Percentiles rank a stretch among this genome's conserved stretches.
These are phyloP conservation scores for Emesis furor DNA, from an alignment of 2,888 invertebrate species.

Conservation along the genomic window DNA sequence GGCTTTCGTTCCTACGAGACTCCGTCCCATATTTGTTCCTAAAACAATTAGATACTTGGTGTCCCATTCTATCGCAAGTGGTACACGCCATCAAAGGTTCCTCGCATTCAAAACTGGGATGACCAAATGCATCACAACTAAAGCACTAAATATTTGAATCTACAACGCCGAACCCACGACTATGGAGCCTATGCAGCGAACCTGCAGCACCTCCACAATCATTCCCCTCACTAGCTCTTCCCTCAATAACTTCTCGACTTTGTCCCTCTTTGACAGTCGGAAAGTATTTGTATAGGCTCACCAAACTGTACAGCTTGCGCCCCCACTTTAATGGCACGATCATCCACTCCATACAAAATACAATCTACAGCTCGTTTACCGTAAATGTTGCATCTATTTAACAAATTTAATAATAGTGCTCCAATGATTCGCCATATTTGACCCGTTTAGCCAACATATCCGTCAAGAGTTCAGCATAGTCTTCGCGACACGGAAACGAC, in stretches of 20 bases:
- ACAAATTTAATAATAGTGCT: constrained; percentile 56
- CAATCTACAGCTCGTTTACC: constrained; percentile 59
- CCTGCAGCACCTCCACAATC: not conserved
- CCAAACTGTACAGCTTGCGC: constrained; percentile 56
- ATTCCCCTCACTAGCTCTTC: not conserved
- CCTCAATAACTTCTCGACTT: not conserved
- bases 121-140: not conserved
- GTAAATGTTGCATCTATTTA: constrained; percentile 56
- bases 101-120: constrained; percentile 12
- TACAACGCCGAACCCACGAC: not conserved
- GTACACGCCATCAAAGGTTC: not conserved
- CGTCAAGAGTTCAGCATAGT: constrained; percentile 37
- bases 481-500: constrained; percentile 49
- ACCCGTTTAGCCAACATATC: constrained; percentile 57
- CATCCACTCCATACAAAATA: constrained; percentile 49
- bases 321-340: constrained; percentile 54
- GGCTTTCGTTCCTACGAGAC: not conserved
- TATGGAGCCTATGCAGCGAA: not conserved
- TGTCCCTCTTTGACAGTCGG: constrained; percentile 43
- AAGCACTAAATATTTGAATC: not conserved
- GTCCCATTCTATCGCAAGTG: constrained; percentile 14
- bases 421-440: constrained; percentile 58
- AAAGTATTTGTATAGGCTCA: constrained; percentile 44
- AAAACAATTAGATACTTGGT: not conserved
- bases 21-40: not conserved